Percentiles rank a stretch among this genome's conserved stretches.
phyloP scores from a whole-genome alignment of 2,797 vertebrate species.

The Astyanax mexicanus region DNA sequence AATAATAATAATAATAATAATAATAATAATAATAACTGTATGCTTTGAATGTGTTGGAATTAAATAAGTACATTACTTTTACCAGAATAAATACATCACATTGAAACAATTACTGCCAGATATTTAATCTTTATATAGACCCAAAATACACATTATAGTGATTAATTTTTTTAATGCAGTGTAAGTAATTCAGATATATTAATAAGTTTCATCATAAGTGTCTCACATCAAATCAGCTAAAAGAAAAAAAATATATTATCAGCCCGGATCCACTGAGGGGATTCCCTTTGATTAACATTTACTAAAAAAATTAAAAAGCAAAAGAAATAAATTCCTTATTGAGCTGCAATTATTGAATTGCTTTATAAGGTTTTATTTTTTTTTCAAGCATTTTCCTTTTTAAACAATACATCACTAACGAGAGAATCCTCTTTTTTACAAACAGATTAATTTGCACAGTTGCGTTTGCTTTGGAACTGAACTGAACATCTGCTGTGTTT shows the following conservation, averaged over 20 bases:
- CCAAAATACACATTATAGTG: too few species aligned
- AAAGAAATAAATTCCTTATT: constrained; percentile 27
- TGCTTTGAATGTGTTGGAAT: too few species aligned
- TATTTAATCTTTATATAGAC: too few species aligned
- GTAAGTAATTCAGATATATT: too few species aligned
- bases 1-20: too few species aligned
- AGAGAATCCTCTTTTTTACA: not conserved
- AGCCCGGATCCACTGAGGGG: not conserved
- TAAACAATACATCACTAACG: not conserved
- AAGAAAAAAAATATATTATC: too few species aligned
- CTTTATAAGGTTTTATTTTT: constrained; percentile 6
- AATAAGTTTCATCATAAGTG: too few species aligned
- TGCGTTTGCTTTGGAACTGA: constrained; percentile 11
- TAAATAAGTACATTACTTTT: too few species aligned
- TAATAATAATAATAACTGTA: too few species aligned
- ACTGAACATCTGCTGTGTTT: constrained; percentile 31
- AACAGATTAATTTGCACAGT: constrained; percentile 17
- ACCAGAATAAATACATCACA: too few species aligned
- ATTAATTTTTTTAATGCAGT: too few species aligned
- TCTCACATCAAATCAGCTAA: not conserved
- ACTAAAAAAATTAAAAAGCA: not conserved
- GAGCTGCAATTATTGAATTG: not conserved
- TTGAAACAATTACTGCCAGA: too few species aligned
- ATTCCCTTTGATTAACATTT: constrained; percentile 5
- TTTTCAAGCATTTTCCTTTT: not conserved